Evolutionary conservation across 1,140 invertebrate species (phyloP).

Genomic region (Holotrichia oblita): DNA sequence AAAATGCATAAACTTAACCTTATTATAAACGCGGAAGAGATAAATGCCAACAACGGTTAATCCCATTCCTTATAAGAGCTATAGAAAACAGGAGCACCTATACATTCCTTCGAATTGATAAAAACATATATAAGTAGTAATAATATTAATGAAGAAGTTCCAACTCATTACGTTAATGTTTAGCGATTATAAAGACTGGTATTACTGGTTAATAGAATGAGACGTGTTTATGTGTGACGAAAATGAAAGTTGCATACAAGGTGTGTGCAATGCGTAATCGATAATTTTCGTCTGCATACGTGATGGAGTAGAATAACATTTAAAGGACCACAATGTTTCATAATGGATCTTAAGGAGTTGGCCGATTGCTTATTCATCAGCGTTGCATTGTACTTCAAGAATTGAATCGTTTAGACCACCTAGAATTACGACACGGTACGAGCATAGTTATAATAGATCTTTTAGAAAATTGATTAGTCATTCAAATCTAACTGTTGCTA

Average conservation of each 20-base stretch:
- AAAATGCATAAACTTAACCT: no score
- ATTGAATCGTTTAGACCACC: neutral
- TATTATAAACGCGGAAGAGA: no score
- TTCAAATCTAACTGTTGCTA: neutral
- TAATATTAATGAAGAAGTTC: no score
- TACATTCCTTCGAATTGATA: no score
- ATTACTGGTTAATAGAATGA: no score
- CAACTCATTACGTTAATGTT: no score
- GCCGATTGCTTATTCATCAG: neutral
- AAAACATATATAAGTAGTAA: no score
- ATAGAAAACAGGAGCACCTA: no score
- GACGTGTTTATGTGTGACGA: neutral
- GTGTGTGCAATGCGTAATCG: neutral
- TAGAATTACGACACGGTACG: neutral
- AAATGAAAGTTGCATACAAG: conserved; percentile 1
- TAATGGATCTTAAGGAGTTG: conserved; percentile 7
- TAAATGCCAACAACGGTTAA: no score
- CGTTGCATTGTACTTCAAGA: neutral
- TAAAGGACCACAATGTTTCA: neutral
- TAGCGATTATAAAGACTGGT: no score
- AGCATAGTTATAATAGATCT: neutral
- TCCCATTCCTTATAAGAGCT: no score
- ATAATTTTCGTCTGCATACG: neutral
- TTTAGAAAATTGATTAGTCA: neutral
- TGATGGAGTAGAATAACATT: conserved; percentile 7